phyloP scores from a whole-genome alignment of 2,113 vertebrate genomes.

The Kryptolebias marmoratus region DNA sequence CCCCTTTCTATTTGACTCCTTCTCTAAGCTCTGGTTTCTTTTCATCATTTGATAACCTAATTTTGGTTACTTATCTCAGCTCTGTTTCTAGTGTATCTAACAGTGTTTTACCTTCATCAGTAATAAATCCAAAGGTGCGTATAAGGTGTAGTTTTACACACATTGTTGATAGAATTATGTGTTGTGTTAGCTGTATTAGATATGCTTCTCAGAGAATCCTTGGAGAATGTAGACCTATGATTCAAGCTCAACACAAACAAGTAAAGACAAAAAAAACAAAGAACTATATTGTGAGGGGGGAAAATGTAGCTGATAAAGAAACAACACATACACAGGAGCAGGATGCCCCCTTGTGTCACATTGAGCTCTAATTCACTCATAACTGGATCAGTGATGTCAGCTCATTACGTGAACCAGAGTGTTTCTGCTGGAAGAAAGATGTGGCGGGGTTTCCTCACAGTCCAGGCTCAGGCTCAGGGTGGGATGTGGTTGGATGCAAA shows the following conservation, averaged over 20 bases:
- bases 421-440: conserved; percentile 14
- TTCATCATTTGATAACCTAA: neutral
- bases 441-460: conserved; percentile 24
- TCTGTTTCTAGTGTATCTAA: too few species aligned
- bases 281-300: neutral
- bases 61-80: neutral
- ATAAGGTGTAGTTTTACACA: conserved; percentile 31
- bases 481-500: conserved; percentile 59
- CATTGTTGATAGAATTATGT: neutral
- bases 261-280: neutral
- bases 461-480: conserved; percentile 33
- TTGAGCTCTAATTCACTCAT: conserved; percentile 24
- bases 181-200: neutral
- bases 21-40: neutral
- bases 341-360: conserved; percentile 49
- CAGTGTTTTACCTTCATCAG: too few species aligned
- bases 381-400: conserved; percentile 37
- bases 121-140: too few species aligned
- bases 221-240: neutral
- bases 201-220: neutral
- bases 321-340: conserved; percentile 15
- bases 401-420: conserved; percentile 36
- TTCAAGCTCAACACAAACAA: neutral
- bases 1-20: neutral
- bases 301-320: neutral